Evolutionary conservation across 2,113 vertebrate genomes (phyloP).

Genomic region (Ailurus styani): DNA sequence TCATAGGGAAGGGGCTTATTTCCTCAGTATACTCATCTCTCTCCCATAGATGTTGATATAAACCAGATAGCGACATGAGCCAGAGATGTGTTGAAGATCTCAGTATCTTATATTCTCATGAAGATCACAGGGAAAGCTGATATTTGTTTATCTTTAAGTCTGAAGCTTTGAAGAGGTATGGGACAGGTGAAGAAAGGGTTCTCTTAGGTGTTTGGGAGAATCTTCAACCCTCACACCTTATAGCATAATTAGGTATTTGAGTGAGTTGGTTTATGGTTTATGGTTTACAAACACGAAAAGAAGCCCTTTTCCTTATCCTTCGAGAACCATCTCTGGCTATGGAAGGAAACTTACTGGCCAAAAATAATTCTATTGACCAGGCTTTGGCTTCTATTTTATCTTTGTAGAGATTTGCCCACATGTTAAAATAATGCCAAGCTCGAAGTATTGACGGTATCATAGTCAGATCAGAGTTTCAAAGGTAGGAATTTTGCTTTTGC

Average conservation of each 20-base stretch:
- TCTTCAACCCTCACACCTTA: background rate
- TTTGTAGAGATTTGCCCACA: background rate
- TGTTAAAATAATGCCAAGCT: background rate
- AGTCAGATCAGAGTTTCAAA: conserved; percentile 3
- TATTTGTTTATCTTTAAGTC: background rate
- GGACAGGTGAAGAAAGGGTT: background rate
- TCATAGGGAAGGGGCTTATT: background rate
- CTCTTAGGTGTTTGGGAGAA: background rate
- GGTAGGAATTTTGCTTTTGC: background rate
- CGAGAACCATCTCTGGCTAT: background rate
- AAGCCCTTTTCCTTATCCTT: background rate
- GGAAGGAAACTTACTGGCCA: background rate
- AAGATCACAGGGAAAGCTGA: background rate
- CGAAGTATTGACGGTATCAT: background rate
- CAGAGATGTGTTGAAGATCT: background rate
- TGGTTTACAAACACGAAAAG: background rate
- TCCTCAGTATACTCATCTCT: background rate
- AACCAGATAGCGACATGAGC: background rate
- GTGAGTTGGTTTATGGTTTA: background rate
- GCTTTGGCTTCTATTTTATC: background rate
- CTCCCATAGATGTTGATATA: background rate
- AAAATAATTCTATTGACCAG: background rate
- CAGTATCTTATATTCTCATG: background rate
- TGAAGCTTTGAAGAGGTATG: background rate
- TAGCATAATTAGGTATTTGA: background rate